Evolutionary conservation across 2,797 vertebrate species (phyloP).

Genomic region (Chrosomus eos): DNA sequence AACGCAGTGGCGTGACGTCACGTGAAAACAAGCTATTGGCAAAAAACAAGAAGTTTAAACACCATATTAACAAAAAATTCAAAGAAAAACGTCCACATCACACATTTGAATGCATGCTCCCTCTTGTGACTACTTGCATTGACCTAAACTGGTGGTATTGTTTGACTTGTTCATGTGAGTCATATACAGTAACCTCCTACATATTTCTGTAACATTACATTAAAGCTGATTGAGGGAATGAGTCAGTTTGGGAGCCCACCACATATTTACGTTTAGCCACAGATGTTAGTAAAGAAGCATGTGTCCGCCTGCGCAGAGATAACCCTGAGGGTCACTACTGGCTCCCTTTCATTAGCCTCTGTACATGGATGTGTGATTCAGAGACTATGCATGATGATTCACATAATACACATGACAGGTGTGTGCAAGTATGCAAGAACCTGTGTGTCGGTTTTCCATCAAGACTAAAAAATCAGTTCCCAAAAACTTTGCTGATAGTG

Average conservation of each 20-base stretch:
- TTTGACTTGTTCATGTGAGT: slow-evolving; percentile 44
- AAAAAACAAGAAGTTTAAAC: background rate
- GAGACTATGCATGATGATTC: slow-evolving; percentile 40
- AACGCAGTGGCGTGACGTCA: no score
- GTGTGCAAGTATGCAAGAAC: slow-evolving; percentile 10
- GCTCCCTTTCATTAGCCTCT: slow-evolving; percentile 21
- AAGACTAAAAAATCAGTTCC: slow-evolving; percentile 63
- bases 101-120: background rate
- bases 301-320: slow-evolving; percentile 29
- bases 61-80: background rate
- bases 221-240: background rate
- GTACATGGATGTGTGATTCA: slow-evolving; percentile 46
- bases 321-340: background rate
- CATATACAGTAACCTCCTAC: slow-evolving; percentile 29
- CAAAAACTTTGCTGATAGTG: slow-evolving; percentile 63
- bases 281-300: slow-evolving; percentile 41
- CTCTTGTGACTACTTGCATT: slow-evolving; percentile 8
- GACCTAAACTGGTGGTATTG: background rate
- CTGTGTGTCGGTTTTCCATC: slow-evolving; percentile 57
- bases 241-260: slow-evolving; percentile 25
- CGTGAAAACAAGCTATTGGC: no score
- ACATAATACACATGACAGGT: slow-evolving; percentile 42
- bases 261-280: slow-evolving; percentile 54
- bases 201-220: slow-evolving; percentile 16
- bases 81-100: background rate